Evolutionary conservation across 2,797 vertebrate genomes (phyloP).

Genomic region (Coendou prehensilis): DNA sequence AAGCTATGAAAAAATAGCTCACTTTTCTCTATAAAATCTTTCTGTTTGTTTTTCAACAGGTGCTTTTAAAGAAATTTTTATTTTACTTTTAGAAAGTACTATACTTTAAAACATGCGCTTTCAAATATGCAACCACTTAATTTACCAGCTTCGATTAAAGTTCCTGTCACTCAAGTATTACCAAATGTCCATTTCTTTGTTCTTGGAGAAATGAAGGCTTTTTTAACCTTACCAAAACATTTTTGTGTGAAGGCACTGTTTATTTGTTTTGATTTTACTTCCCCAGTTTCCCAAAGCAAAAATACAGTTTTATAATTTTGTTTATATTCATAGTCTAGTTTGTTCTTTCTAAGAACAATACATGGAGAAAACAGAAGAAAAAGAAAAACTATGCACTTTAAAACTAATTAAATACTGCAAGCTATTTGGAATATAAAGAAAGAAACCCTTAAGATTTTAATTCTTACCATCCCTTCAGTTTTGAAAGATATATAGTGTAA

Average conservation of each 20-base stretch:
- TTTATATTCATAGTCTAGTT: constrained; percentile 7
- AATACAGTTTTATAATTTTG: constrained; percentile 14
- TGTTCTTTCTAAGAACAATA: constrained; percentile 44
- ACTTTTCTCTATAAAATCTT: not conserved
- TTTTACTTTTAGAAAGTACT: not conserved
- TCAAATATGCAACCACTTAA: not conserved
- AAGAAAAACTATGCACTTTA: not conserved
- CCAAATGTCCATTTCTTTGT: constrained; percentile 1
- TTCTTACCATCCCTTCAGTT: not conserved
- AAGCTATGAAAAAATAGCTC: not conserved
- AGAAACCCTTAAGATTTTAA: constrained; percentile 43
- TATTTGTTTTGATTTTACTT: constrained; percentile 36
- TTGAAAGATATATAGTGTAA: not conserved
- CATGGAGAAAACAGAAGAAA: not conserved
- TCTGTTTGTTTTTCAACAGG: not conserved
- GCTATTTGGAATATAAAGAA: constrained; percentile 25
- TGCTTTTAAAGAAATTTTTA: not conserved
- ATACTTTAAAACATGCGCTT: not conserved
- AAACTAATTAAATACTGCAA: constrained; percentile 41
- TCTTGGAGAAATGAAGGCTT: constrained; percentile 24
- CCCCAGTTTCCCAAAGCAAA: not conserved
- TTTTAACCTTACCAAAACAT: not conserved
- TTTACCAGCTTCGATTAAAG: not conserved
- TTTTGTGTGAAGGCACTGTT: not conserved
- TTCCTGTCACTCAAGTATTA: not conserved